Base-by-base conservation (phyloP, 1,140 invertebrate species). In the Cecropterus lyciades region DNA sequence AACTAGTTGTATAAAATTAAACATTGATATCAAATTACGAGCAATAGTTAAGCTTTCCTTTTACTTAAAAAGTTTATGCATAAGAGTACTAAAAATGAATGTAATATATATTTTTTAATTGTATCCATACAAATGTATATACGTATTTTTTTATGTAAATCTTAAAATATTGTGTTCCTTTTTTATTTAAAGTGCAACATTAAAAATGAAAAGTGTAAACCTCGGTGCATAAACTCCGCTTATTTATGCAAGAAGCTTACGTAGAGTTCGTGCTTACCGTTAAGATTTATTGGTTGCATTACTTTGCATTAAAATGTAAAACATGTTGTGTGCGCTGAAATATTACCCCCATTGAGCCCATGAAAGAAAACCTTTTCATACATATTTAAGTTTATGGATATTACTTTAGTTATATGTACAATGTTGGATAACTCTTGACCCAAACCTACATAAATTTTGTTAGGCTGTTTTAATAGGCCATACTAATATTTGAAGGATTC, bases 311-410 rank as follows among this genome's bases (percentile, higher is more conserved):
- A 43, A 56, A 57, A 43, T 57, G 42, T 57, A 57, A 53, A 45
- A 20, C 40, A 45, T 57, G 37, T 57, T 45, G 40, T 17, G 55
- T 27, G 27, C 20, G 49, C n/a, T 33, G 33, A 52, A 52, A 52
- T 52, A 27, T 52, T 33, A 52, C 40, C 55, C n/a, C 55, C 17
- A 43, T 57, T 30, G 55, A 45, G 55, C 55, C 37, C 55, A 27
- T 57, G 45, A 57, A 57, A 45, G 42, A 30, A 57, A 40, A 27
- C 55, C 55, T 57, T 53, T 45, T 57, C 55, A 57, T 57, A 57
- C 45, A 57, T 57, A 57, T 57, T 16, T 57, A 57, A 57, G 40
- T 43, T 45, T 57, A 57, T 57, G 55, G 55, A 45, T 45, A 57
- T 57, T 57, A 40, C 20, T 24, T 17, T 59, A 46, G 56, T 59